phyloP scores from a whole-genome alignment of 2,888 invertebrate species.

The Eudasyphora cyanicolor region DNA sequence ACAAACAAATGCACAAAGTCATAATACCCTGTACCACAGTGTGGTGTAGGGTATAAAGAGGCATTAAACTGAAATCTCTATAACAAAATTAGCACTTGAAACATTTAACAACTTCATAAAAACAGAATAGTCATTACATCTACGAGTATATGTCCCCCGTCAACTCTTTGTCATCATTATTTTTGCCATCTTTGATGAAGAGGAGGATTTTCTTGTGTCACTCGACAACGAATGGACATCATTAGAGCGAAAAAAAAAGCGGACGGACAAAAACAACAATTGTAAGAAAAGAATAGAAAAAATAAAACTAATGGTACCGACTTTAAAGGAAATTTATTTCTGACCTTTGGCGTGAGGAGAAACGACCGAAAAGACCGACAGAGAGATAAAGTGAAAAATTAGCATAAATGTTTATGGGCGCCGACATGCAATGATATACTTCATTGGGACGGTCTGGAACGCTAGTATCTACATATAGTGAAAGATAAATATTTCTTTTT shows the following conservation, averaged over 20 bases:
- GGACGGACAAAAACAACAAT: neutral
- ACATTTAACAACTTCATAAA: conserved; percentile 26
- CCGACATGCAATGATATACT: neutral
- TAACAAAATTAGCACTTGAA: neutral
- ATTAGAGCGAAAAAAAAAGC: neutral
- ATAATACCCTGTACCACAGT: no score
- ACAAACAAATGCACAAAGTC: no score
- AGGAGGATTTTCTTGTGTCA: neutral
- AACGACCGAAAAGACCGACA: neutral
- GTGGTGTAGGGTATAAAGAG: no score
- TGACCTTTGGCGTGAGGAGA: neutral
- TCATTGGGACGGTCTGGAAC: neutral
- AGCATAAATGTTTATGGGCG: neutral
- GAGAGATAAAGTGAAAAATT: neutral
- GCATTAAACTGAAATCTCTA: neutral
- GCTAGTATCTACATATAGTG: no score
- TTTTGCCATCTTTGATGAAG: no score
- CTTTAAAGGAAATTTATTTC: conserved; percentile 10
- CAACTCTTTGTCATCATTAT: no score
- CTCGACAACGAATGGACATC: neutral
- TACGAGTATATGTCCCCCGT: neutral
- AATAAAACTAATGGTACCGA: neutral
- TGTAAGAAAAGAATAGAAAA: neutral
- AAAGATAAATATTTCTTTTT: no score
- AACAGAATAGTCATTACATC: conserved; percentile 10